These are phyloP conservation scores for Eupithecia subumbrata DNA, from an alignment of 2,888 invertebrate species.

Conservation along the genomic window DNA sequence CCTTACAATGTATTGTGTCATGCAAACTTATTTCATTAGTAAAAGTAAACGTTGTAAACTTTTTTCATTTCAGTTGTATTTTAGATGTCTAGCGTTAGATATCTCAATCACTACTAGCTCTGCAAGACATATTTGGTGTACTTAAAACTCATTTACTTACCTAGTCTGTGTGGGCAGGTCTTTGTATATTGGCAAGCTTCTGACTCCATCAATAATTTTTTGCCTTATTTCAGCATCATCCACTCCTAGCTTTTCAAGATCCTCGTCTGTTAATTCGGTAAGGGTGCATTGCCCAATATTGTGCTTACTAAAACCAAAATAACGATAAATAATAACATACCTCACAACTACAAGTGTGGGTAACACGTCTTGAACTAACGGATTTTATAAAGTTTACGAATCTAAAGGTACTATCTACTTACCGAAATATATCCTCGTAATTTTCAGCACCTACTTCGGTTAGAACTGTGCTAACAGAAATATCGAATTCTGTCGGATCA, in stretches of 20 bases:
- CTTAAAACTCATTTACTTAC: background rate
- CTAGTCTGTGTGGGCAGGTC: slow-evolving; percentile 48
- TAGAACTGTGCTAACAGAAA: slow-evolving; percentile 69
- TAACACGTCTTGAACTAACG: background rate
- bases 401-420: slow-evolving; percentile 38
- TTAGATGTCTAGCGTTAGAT: background rate
- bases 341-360: background rate
- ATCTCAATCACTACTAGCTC: background rate
- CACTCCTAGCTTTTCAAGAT: slow-evolving; percentile 72
- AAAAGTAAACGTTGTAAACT: too few relatives aligned
- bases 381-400: background rate
- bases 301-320: slow-evolving; percentile 57
- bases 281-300: slow-evolving; percentile 76
- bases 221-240: slow-evolving; percentile 65
- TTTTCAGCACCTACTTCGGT: slow-evolving; percentile 72
- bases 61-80: background rate
- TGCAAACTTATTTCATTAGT: too few relatives aligned
- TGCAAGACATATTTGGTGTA: background rate
- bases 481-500: slow-evolving; percentile 72
- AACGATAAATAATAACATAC: background rate
- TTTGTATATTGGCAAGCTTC: slow-evolving; percentile 71
- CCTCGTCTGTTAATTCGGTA: slow-evolving; percentile 72
- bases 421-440: slow-evolving; percentile 76
- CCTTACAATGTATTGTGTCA: too few relatives aligned
- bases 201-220: slow-evolving; percentile 68